These are phyloP conservation scores for Heliocidaris erythrogramma DNA, from an alignment of 35 echinoderm and acorn worm species.

Conservation along the genomic window DNA sequence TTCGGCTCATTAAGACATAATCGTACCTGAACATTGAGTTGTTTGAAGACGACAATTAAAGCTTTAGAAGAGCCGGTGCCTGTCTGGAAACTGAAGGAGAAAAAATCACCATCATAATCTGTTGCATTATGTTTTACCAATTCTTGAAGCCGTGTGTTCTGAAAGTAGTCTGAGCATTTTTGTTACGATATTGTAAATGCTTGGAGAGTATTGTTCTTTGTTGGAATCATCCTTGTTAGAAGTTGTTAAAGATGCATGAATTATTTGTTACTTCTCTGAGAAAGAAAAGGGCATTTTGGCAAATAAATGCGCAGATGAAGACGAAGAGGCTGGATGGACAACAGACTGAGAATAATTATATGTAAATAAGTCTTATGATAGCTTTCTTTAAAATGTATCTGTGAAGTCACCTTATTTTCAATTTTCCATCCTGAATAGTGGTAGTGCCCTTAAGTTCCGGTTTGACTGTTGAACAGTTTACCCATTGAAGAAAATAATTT, in stretches of 20 bases:
- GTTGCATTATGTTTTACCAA: no score
- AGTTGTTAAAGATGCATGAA: not conserved
- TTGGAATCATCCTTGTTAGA: not conserved
- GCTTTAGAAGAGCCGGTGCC: no score
- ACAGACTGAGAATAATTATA: not conserved
- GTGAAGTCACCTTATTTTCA: not conserved
- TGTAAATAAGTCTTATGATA: slow-evolving; percentile 4
- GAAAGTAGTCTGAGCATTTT: not conserved
- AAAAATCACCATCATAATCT: no score
- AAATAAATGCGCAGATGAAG: not conserved
- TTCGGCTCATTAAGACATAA: not conserved
- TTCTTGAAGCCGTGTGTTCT: not conserved
- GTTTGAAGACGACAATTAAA: no score
- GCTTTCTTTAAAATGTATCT: not conserved
- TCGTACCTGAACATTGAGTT: not conserved
- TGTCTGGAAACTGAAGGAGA: no score
- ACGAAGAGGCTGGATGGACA: slow-evolving; percentile 8
- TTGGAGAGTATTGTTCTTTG: no score
- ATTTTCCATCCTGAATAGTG: not conserved
- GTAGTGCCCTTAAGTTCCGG: not conserved
- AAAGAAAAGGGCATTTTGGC: no score
- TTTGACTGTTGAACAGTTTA: not conserved
- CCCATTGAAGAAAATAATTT: not conserved
- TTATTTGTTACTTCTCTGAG: no score
- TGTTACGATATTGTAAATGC: not conserved